A percentile compares a stretch with the other conserved stretches of the same genome.
Evolutionary conservation across 2,888 invertebrate species (phyloP).

Genomic region (Anarsia innoxiella): DNA sequence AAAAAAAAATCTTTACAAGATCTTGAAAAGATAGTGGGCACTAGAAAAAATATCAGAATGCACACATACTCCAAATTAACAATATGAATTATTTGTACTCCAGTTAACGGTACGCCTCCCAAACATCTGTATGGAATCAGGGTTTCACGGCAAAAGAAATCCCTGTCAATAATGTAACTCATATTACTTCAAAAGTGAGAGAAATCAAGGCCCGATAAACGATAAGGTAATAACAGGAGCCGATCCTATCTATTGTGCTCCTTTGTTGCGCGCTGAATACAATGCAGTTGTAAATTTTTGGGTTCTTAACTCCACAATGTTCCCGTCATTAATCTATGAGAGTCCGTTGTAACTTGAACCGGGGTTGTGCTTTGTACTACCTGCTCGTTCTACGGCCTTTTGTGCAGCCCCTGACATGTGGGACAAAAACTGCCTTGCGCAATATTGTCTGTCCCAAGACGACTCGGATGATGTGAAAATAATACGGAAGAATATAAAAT

Average conservation of each 20-base stretch:
- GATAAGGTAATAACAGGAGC: conserved; percentile 73
- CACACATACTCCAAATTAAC: conserved; percentile 36
- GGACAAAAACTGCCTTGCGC: conserved; percentile 67
- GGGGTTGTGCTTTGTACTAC: conserved; percentile 61
- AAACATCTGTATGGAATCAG: conserved; percentile 58
- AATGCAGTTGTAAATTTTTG: conserved; percentile 74
- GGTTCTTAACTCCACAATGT: conserved; percentile 71
- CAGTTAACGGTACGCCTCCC: conserved; percentile 60
- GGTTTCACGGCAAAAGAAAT: conserved; percentile 39
- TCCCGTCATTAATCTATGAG: conserved; percentile 69
- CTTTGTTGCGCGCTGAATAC: conserved; percentile 53
- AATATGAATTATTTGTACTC: conserved; percentile 45
- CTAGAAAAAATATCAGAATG: conserved; percentile 22
- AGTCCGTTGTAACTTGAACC: conserved; percentile 66
- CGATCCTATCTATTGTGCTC: conserved; percentile 65
- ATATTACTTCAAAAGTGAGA: conserved; percentile 66
- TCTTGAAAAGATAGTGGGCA: too few species aligned
- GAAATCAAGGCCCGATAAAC: conserved; percentile 61
- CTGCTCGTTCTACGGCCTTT: conserved; percentile 57
- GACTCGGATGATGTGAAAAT: conserved; percentile 57
- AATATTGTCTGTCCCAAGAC: conserved; percentile 57
- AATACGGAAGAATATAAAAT: conserved; percentile 50
- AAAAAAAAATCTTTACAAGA: too few species aligned
- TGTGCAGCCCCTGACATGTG: conserved; percentile 64
- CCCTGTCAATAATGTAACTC: conserved; percentile 52